Base-by-base conservation (phyloP, 1,140 invertebrate genomes). In the Euura lappo region DNA sequence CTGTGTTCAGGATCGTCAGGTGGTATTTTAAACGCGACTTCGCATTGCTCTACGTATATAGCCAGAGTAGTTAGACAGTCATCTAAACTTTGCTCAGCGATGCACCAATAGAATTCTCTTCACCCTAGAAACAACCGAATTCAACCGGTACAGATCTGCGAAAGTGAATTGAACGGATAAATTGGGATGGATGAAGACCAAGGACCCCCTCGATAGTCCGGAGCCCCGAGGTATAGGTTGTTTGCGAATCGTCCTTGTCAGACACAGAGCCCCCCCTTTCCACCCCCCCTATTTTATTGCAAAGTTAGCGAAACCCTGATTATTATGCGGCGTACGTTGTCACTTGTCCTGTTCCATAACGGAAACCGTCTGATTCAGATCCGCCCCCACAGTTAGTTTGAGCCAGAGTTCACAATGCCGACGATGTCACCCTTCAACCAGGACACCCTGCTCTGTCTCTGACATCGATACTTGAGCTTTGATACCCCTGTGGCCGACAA, bases 291-390 rank as follows among this genome's bases (percentile, higher is more conserved):
- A 81, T 84, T 83, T 80, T 81, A 80, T 78, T 77, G 73, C 76
- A 75, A 82, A 83, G 83, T 83, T 83, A 71, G 67, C 73, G 78
- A 79, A 75, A 74, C 78, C 78, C 76, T 81, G 81, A 84, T 84
- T 81, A 84, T 83, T 83, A 83, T 83, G 80, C 81, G 74, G 76
- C 78, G 76, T 77, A 68, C 78, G 81, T 84, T 82, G 81, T 83
- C 81, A 83, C 80, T 84, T 81, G 81, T 83, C 81, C 82, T 84
- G 82, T 84, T 83, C 81, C 82, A 84, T 84, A 82, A 84, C 75
- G 75, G 79, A 78, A 71, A 78, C 79, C 82, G 83, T 81, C 83
- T 79, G 80, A 80, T 83, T 82, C 83, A 84, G 83, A 80, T 74
- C 78, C 75, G 74, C 73, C 76, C 28, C 28, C 74, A 70, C 77